Evolutionary conservation across 2,113 vertebrate species (phyloP), one percentile per base, ranked within the genome.

Genomic region (Miniopterus natalensis): DNA sequence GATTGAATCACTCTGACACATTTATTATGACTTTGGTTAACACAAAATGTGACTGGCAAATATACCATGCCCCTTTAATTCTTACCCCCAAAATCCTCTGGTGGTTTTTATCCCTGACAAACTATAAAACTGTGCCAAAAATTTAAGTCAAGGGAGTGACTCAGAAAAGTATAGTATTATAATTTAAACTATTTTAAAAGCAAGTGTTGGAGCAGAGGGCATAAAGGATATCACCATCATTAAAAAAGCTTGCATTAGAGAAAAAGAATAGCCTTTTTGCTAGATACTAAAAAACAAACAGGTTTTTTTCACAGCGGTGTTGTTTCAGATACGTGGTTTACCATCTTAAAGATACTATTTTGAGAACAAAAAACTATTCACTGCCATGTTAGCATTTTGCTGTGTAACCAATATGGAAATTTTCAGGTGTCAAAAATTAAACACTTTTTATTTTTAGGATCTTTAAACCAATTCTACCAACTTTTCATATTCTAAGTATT

Each of bases 141-240:
- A 27, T 55, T 70, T 77, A 84, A 77, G 90, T 88, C n/a, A 77
- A 95, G 84, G 20, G 23, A 83, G 51, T 18, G 57, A 85, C 57
- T 74, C 66, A 65, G 73, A 49, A 47, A 73, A 66, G 31, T 20
- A 14, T 65, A 81, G 57, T 65, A 74, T 55, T n/a, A 57, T 55
- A 63, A 57, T 6, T 51, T 59, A 74, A 59, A 96, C 49, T 66
- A 93, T 18, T 45, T 51, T 51, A 66, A 59, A 65, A 90, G 49
- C 53, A 57, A 78, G 36, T 17, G 15, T 4, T 7, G 11, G 66
- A 90, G 80, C 86, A 86, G 74, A 68, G 21, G 73, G 57, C 42
- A 13, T 1, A 10, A 65, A 51, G 29, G 66, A 27, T 23, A 5
- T 5, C 0, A 6, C 55, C 55, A 25, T 53, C 40, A 3, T n/a